Conservation (phyloP, 2,113 vertebrate species). For the Sylvia atricapilla region DNA sequence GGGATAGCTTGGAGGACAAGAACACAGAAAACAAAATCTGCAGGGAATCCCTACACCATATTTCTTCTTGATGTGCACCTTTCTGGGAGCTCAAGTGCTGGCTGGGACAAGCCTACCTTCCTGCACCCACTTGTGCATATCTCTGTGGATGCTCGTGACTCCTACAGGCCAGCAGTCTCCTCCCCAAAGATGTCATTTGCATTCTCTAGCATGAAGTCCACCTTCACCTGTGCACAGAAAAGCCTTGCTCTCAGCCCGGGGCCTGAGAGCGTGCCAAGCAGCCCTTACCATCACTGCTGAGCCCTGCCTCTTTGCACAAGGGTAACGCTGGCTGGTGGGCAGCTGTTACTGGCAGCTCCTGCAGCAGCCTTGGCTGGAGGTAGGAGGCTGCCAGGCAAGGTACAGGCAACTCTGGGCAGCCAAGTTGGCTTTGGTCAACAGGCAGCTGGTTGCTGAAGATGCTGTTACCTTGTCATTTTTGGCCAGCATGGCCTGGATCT, state of each 20-base stretch:
- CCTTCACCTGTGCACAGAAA: not conserved
- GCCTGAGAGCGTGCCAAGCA: fast-evolving
- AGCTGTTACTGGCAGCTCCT: not conserved
- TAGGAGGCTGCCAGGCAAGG: not conserved
- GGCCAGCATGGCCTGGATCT: not conserved
- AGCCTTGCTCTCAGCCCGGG: not conserved
- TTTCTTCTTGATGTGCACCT: not conserved
- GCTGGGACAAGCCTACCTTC: too few relatives aligned
- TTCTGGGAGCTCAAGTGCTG: not conserved
- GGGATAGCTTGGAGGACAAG: not conserved
- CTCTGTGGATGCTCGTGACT: fast-evolving
- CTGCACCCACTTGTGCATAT: not conserved
- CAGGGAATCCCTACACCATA: not conserved
- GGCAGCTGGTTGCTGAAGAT: not conserved
- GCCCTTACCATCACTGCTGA: not conserved
- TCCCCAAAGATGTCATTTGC: fast-evolving
- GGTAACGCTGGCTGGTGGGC: not conserved
- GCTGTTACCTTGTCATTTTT: fast-evolving
- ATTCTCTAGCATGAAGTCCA: not conserved
- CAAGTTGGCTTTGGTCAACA: not conserved
- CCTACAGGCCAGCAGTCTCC: not conserved
- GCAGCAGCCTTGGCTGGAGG: fast-evolving
- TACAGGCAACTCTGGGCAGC: not conserved
- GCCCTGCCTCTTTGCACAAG: not conserved
- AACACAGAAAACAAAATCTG: not conserved